phyloP scores from a whole-genome alignment of 1,140 invertebrate genomes.

The Palaemon carinicauda region DNA sequence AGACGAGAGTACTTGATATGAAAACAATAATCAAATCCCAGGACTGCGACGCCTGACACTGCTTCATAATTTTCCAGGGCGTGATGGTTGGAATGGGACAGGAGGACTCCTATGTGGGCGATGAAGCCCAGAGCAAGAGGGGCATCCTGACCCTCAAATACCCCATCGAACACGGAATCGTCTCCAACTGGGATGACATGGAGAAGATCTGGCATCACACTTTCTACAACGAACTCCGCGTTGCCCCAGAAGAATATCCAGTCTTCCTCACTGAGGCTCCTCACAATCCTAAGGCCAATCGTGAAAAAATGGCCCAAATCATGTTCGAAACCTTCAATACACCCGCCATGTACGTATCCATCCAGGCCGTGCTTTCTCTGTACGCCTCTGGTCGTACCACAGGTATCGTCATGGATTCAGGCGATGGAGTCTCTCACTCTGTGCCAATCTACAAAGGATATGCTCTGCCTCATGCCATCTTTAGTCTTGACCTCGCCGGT shows the following conservation, averaged over 20 bases:
- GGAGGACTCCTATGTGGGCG: constrained; percentile 96
- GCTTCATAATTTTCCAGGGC: constrained; percentile 65
- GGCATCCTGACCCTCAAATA: constrained; percentile 63
- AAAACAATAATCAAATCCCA: no score
- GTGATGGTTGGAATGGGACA: constrained; percentile 99
- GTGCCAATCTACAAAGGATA: constrained; percentile 88
- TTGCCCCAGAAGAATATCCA: constrained; percentile 92
- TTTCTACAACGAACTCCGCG: constrained; percentile 95
- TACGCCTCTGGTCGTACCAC: constrained; percentile 92
- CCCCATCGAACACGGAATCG: constrained; percentile 77
- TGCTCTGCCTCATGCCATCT: constrained; percentile 71
- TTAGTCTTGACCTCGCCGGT: constrained; percentile 69
- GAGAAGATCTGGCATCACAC: constrained; percentile 97
- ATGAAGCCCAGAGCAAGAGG: constrained; percentile 96
- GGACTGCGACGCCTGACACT: no score
- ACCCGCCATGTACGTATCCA: constrained; percentile 84
- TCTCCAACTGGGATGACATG: constrained; percentile 98
- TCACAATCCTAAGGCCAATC: constrained; percentile 87
- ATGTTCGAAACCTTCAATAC: constrained; percentile 71
- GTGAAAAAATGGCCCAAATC: constrained; percentile 82
- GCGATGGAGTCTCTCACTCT: constrained; percentile 88
- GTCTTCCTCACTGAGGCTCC: constrained; percentile 90
- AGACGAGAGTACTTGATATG: no score
- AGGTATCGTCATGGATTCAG: constrained; percentile 88
- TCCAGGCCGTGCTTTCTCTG: constrained; percentile 82